Conservation (phyloP, 2,888 invertebrate species). For the Limnephilus rhombicus region DNA sequence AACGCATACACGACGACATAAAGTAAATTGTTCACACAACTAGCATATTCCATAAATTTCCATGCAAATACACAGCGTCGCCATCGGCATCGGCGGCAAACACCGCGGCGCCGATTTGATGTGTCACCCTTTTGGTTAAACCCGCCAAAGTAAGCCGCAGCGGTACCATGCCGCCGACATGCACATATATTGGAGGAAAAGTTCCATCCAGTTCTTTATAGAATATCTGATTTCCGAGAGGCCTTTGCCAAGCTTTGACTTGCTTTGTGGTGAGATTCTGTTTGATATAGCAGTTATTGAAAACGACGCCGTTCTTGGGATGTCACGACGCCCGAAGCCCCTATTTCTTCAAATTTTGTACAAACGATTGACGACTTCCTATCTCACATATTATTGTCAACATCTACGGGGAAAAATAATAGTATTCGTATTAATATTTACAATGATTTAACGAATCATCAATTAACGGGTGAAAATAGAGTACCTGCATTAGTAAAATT, state of each 20-base stretch:
- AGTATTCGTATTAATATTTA: background rate
- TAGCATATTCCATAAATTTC: conserved; percentile 29
- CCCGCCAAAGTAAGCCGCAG: conserved; percentile 25
- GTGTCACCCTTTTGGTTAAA: conserved; percentile 19
- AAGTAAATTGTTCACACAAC: background rate
- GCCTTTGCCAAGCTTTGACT: conserved; percentile 56
- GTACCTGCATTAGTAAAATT: background rate
- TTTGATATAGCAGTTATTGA: conserved; percentile 60
- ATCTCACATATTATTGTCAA: background rate
- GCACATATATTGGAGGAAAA: conserved; percentile 47
- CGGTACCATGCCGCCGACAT: background rate
- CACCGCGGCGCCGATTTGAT: conserved; percentile 42
- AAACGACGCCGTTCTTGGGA: conserved; percentile 5
- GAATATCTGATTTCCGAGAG: conserved; percentile 56
- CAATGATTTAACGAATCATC: too few relatives aligned
- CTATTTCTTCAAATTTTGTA: background rate
- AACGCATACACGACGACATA: background rate
- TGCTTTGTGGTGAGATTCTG: conserved; percentile 54
- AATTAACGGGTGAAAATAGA: background rate
- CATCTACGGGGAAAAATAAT: background rate
- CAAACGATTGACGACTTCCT: background rate
- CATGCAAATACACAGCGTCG: conserved; percentile 25
- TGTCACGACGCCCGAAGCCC: background rate
- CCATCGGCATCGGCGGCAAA: conserved; percentile 8
- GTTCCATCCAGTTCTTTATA: conserved; percentile 60